These are phyloP conservation scores for Ophonus ardosiacus DNA, from an alignment of 2,888 invertebrate genomes.

Conservation along the genomic window DNA sequence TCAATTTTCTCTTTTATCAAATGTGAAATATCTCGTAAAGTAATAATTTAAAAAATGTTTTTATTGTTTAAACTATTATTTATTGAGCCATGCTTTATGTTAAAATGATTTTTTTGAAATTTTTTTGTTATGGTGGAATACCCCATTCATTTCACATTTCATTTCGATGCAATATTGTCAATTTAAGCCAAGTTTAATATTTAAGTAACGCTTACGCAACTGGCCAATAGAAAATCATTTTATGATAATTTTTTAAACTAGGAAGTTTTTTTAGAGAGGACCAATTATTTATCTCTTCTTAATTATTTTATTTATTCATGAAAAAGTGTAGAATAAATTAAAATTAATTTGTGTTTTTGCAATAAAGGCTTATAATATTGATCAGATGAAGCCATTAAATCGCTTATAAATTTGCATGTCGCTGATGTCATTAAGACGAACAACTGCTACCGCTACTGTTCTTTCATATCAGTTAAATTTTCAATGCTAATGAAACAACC, in stretches of 20 bases:
- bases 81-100: too few relatives aligned
- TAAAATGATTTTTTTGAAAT: too few relatives aligned
- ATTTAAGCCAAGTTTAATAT: too few relatives aligned
- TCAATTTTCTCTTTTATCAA: too few relatives aligned
- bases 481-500: slow-evolving; percentile 56
- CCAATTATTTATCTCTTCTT: not conserved
- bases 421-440: slow-evolving; percentile 12
- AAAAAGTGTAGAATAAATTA: slow-evolving; percentile 26
- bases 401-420: slow-evolving; percentile 26
- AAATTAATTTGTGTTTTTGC: slow-evolving; percentile 37
- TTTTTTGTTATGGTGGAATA: too few relatives aligned
- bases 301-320: slow-evolving; percentile 38
- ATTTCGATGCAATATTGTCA: too few relatives aligned
- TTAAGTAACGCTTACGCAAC: too few relatives aligned
- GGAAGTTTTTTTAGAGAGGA: not conserved
- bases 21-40: too few relatives aligned
- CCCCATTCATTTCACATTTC: too few relatives aligned
- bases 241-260: not conserved
- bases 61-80: too few relatives aligned
- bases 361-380: slow-evolving; percentile 28
- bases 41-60: too few relatives aligned
- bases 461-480: slow-evolving; percentile 44
- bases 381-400: slow-evolving; percentile 49
- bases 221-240: not conserved
- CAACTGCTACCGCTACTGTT: slow-evolving; percentile 43